These are phyloP conservation scores for Zoanthus gigantus DNA, from an alignment of 92 coral and sea anemone species.

Conservation along the genomic window DNA sequence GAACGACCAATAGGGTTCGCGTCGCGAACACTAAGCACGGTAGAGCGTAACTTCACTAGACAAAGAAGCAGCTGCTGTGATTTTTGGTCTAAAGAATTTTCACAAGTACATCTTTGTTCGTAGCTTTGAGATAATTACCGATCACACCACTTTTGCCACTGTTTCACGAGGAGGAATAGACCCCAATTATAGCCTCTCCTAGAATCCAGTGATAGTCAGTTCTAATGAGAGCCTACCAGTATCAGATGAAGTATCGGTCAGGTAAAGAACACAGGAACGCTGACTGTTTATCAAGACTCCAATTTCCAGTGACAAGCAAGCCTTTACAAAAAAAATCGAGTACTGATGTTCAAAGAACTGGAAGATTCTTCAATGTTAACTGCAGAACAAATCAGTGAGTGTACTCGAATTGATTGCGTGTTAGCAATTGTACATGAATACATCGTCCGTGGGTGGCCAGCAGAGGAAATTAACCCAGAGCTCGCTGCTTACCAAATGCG, in stretches of 20 bases:
- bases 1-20: too few species aligned
- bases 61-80: constrained; percentile 45
- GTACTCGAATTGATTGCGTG: constrained; percentile 12
- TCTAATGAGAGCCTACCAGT: constrained; percentile 28
- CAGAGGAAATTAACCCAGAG: constrained; percentile 14
- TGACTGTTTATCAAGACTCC: constrained; percentile 19
- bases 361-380: not conserved
- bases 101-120: constrained; percentile 57
- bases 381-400: not conserved
- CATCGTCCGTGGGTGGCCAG: constrained; percentile 36
- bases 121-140: constrained; percentile 48
- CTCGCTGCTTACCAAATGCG: constrained; percentile 7
- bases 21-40: constrained; percentile 40
- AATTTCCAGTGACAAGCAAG: constrained; percentile 13
- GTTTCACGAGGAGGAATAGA: constrained; percentile 37
- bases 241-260: constrained; percentile 29
- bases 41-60: constrained; percentile 37
- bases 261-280: constrained; percentile 43
- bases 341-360: constrained; percentile 29
- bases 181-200: constrained; percentile 45
- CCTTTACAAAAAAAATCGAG: constrained; percentile 34
- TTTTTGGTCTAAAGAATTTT: constrained; percentile 58
- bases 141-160: constrained; percentile 59
- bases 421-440: constrained; percentile 26
- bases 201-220: constrained; percentile 51